Evolutionary conservation across 2,888 invertebrate genomes (phyloP).

Genomic region (Myopa testacea): DNA sequence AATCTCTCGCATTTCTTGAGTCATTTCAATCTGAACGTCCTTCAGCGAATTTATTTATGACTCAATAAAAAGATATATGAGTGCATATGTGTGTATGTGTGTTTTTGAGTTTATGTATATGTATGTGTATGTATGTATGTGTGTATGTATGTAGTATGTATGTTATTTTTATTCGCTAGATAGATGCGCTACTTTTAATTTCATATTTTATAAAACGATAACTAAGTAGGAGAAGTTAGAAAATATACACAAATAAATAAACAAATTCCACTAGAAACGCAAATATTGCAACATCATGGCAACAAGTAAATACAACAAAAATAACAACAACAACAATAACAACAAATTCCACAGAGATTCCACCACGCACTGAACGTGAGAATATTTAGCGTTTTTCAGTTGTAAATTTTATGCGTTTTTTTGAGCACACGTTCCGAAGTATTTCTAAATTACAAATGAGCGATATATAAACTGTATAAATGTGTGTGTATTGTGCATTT

Average conservation of each 20-base stretch:
- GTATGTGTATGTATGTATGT: background rate
- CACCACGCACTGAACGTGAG: too few species aligned
- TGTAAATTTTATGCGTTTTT: background rate
- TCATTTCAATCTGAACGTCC: too few species aligned
- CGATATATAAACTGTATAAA: background rate
- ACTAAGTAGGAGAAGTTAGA: background rate
- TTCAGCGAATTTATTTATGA: too few species aligned
- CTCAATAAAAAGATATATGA: background rate
- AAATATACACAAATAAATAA: conserved; percentile 8
- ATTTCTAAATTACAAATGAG: background rate
- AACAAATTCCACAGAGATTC: too few species aligned
- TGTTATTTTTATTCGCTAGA: background rate
- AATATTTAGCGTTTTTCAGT: background rate
- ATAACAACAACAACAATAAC: too few species aligned
- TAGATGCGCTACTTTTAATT: background rate
- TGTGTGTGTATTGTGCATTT: background rate
- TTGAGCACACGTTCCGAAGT: background rate
- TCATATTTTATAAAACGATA: background rate
- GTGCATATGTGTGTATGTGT: background rate
- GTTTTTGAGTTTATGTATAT: background rate
- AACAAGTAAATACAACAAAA: background rate
- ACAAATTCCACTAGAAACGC: background rate
- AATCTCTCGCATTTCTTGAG: too few species aligned
- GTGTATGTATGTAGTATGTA: background rate
- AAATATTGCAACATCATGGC: conserved; percentile 11